Evolutionary conservation across 2,888 invertebrate species (phyloP).

Genomic region (Dicyrtomina minuta): DNA sequence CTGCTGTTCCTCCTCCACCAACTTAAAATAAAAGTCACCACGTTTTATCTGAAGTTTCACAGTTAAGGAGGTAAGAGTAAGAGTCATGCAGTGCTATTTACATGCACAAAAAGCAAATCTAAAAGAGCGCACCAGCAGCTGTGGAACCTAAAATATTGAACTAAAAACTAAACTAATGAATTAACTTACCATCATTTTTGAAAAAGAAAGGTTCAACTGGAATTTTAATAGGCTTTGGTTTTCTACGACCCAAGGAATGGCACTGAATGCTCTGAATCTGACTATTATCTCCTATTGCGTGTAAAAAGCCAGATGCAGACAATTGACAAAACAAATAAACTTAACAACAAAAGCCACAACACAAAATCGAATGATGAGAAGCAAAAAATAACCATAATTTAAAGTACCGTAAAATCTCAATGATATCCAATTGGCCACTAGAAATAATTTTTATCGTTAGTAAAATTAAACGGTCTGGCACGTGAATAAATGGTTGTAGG

Average conservation of each 20-base stretch:
- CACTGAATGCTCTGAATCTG: slow-evolving; percentile 57
- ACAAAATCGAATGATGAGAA: slow-evolving; percentile 54
- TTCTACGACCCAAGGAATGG: slow-evolving; percentile 60
- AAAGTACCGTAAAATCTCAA: too few species aligned
- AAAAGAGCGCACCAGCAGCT: neutral
- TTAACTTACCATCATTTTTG: slow-evolving; percentile 35
- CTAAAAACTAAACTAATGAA: neutral
- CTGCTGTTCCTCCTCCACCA: slow-evolving; percentile 38
- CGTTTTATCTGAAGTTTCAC: too few species aligned
- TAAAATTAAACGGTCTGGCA: too few species aligned
- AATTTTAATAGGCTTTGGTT: slow-evolving; percentile 69
- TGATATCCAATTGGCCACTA: too few species aligned
- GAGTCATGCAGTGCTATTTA: neutral
- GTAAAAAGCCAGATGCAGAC: slow-evolving; percentile 55
- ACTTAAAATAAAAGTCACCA: slow-evolving; percentile 26
- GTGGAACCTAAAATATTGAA: neutral
- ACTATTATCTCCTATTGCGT: slow-evolving; percentile 30
- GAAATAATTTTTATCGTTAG: too few species aligned
- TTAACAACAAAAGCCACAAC: slow-evolving; percentile 37
- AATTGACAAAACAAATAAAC: slow-evolving; percentile 47
- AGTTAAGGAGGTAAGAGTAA: neutral
- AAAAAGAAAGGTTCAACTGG: slow-evolving; percentile 62
- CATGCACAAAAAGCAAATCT: neutral
- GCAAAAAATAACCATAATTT: slow-evolving; percentile 11
- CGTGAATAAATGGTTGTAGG: too few species aligned